phyloP scores from a whole-genome alignment of 2,888 invertebrate species.

The Prosopocoilus inquinatus region DNA sequence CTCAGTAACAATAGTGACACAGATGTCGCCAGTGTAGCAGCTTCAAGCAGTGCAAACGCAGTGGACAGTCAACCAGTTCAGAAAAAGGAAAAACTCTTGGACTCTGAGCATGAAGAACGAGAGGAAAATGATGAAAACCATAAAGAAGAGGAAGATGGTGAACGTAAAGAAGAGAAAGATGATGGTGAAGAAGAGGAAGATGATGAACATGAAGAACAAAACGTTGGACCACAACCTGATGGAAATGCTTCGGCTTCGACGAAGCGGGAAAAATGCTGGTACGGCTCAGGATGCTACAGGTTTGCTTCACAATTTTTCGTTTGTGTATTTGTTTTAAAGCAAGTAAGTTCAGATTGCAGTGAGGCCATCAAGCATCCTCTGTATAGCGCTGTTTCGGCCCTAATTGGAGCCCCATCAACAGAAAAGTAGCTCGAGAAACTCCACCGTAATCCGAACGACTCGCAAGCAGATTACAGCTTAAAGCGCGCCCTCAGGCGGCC shows the following conservation, averaged over 20 bases:
- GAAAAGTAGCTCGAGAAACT: no score
- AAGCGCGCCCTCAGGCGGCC: no score
- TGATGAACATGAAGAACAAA: neutral
- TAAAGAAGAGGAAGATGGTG: neutral
- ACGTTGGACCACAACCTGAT: neutral
- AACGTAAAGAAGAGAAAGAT: neutral
- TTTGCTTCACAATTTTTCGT: conserved; percentile 32
- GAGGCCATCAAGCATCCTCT: no score
- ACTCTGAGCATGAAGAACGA: neutral
- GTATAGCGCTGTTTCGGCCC: no score
- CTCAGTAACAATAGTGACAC: neutral
- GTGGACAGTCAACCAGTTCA: neutral
- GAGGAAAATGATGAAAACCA: neutral
- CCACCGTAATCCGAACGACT: no score
- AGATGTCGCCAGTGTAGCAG: neutral
- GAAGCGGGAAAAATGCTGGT: conserved; percentile 60
- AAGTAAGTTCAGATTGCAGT: no score
- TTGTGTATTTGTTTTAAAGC: neutral
- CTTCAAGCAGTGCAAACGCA: neutral
- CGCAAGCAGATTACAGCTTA: no score
- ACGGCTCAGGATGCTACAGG: conserved; percentile 65
- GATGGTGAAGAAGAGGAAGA: neutral
- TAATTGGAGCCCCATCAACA: no score
- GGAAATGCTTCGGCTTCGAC: neutral
- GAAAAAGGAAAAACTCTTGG: neutral